Evolutionary conservation across 2,113 vertebrate genomes (phyloP).

Genomic region (Tauraco erythrolophus): DNA sequence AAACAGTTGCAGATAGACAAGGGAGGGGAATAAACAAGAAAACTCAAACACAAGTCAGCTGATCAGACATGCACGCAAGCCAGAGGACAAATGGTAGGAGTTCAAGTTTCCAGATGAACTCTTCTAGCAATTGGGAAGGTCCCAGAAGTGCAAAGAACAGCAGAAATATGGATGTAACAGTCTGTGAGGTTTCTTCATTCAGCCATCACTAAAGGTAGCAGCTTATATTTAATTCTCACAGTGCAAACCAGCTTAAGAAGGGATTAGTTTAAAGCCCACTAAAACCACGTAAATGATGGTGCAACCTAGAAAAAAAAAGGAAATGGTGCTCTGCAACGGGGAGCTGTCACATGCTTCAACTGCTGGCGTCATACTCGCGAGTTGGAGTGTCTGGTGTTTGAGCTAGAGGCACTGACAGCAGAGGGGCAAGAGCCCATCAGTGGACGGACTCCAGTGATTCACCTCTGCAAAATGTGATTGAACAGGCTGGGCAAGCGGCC

Average conservation of each 20-base stretch:
- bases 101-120: background rate
- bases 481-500: background rate
- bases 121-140: background rate
- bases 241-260: constrained; percentile 6
- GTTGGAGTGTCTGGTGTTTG: background rate
- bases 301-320: background rate
- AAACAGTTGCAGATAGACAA: background rate
- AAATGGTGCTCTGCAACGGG: background rate
- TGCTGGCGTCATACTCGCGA: background rate
- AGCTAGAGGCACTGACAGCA: background rate
- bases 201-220: background rate
- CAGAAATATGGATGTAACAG: background rate
- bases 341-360: background rate
- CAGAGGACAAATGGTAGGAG: background rate
- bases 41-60: background rate
- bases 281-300: background rate
- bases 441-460: background rate
- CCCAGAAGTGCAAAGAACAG: background rate
- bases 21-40: background rate
- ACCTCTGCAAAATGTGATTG: background rate
- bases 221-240: constrained; percentile 2
- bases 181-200: background rate
- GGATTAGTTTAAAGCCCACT: constrained; percentile 21
- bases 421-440: background rate
- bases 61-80: background rate